Evolutionary conservation across 2,113 vertebrate species (phyloP), one percentile per base, ranked within the genome.

Genomic region (Hiodon tergisus): DNA sequence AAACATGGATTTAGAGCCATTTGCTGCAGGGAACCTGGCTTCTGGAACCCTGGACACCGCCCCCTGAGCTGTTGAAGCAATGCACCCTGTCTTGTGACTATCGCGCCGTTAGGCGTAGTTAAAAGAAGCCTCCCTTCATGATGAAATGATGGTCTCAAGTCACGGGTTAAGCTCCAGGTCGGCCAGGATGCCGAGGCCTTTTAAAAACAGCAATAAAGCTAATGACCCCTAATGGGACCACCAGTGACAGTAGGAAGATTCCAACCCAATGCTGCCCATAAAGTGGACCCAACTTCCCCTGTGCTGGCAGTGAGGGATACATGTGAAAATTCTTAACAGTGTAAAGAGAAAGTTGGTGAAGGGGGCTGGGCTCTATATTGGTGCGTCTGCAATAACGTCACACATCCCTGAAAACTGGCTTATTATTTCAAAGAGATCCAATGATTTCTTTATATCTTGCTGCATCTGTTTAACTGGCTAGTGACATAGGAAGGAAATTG

Each of bases 191-290:
- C 79, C 67, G 77, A 75, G 47, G 60, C 71, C 79, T 78, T 80
- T 80, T 31, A 31, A 82, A 78, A 76, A 80, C 77, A 65, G 74
- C 80, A 73, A 74, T 85, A 83, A 88, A 87, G 84, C 74, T 77
- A 86, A 85, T 86, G 74, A 78, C 78, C 68, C 60, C 78, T 84
- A 84, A 83, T 84, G 80, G 83, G 86, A 86, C 86, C 86, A 88
- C 84, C 86, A 86, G 76, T 77, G 76, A 63, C 65, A 76, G 53
- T 59, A 62, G 71, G 73, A 76, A 75, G 78, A 76, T 71, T 78
- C 74, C 67, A 62, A 71, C 55, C 69, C 31, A 72, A 69, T 48
- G 52, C 31, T 4, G 69, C 72, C n/a, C 57, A 77, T 72, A 73
- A 73, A 74, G 62, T 69, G 73, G 60, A 69, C 47, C 53, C 55